phyloP scores from a whole-genome alignment of 1,140 invertebrate genomes.

The Tetramorium alpestre region DNA sequence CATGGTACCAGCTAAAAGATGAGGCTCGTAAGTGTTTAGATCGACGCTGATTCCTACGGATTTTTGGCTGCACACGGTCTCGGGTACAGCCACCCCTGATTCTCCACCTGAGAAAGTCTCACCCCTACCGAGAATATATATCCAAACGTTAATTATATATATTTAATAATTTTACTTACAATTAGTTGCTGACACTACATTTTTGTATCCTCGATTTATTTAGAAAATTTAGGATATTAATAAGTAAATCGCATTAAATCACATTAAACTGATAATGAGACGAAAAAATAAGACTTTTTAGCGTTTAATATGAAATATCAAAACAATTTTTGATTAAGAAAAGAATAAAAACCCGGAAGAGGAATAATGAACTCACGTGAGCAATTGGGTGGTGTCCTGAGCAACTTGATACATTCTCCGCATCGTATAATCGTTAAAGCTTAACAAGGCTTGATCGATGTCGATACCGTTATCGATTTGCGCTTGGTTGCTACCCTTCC shows the following conservation, averaged over 20 bases:
- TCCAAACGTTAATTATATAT: background rate
- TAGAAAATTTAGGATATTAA: background rate
- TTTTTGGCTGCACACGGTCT: conserved; percentile 95
- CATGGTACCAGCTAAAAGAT: conserved; percentile 96
- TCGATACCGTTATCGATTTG: conserved; percentile 93
- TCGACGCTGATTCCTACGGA: conserved; percentile 97
- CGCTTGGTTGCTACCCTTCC: conserved; percentile 95
- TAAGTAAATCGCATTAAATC: background rate
- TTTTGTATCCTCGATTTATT: background rate
- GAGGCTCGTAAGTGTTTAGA: conserved; percentile 96
- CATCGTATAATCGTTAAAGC: conserved; percentile 95
- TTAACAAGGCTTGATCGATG: conserved; percentile 93
- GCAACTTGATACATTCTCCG: conserved; percentile 93
- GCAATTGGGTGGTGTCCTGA: conserved; percentile 95
- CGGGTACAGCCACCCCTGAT: conserved; percentile 96
- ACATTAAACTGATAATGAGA: background rate
- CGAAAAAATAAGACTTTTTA: background rate
- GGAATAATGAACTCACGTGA: conserved; percentile 90
- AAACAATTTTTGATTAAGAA: background rate
- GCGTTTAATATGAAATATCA: background rate
- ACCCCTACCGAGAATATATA: conserved; percentile 87
- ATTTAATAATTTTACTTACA: background rate
- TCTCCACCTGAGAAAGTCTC: conserved; percentile 93
- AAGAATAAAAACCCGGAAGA: background rate
- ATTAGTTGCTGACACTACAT: background rate